Percentiles rank a stretch among this genome's conserved stretches.
phyloP scores from a whole-genome alignment of 2,113 vertebrate species.

The Limnothrissa miodon region DNA sequence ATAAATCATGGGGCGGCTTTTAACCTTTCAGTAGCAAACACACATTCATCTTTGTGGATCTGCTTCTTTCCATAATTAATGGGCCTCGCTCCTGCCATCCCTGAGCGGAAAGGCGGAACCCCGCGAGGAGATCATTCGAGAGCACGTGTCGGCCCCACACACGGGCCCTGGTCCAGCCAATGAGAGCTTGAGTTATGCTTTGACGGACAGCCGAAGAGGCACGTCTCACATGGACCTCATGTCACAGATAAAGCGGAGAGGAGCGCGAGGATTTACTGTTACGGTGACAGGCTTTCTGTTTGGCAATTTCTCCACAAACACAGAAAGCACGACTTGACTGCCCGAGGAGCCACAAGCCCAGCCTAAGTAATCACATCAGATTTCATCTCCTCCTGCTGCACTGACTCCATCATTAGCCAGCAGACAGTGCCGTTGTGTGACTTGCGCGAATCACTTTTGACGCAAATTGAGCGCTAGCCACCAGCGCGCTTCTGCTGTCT shows the following conservation, averaged over 20 bases:
- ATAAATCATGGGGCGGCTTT: constrained; percentile 60
- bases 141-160: not conserved
- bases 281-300: not conserved
- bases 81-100: constrained; percentile 38
- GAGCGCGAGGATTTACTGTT: not conserved
- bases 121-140: not conserved
- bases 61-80: constrained; percentile 60
- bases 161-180: not conserved
- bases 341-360: not conserved
- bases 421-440: not conserved
- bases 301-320: not conserved
- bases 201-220: not conserved
- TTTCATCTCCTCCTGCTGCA: not conserved
- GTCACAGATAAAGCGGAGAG: not conserved
- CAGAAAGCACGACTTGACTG: not conserved
- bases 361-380: not conserved
- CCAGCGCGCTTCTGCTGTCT: not conserved
- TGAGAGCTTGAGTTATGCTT: not conserved
- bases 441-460: not conserved
- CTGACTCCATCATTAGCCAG: not conserved
- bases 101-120: not conserved
- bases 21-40: constrained; percentile 49
- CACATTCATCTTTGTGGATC: constrained; percentile 47
- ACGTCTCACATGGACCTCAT: not conserved
- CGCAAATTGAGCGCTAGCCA: not conserved